Evolutionary conservation across 1,140 invertebrate species (phyloP).

Genomic region (Pseudomyrmex pallidus): DNA sequence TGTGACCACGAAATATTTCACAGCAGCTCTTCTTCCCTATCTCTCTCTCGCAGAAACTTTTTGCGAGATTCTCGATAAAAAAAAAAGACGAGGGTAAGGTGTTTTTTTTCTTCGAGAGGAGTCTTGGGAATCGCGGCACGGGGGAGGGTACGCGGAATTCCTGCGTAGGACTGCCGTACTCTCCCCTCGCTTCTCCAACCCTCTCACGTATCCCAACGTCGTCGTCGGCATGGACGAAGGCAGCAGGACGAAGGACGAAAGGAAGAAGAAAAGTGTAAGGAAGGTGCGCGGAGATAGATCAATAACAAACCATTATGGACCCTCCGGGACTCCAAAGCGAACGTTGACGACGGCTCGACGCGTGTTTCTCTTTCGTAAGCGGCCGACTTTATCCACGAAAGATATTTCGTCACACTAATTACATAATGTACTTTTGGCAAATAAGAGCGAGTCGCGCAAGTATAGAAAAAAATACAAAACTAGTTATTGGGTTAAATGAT

Average conservation of each 20-base stretch:
- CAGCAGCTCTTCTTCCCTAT: constrained; percentile 61
- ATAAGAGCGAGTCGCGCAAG: background rate
- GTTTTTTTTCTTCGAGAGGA: constrained; percentile 1
- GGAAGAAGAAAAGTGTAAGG: constrained; percentile 73
- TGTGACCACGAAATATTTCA: constrained; percentile 76
- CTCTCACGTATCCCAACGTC: constrained; percentile 55
- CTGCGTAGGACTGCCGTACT: constrained; percentile 58
- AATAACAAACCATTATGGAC: constrained; percentile 83
- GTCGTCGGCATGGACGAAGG: constrained; percentile 50
- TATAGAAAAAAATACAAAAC: constrained; percentile 7
- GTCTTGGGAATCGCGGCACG: constrained; percentile 29
- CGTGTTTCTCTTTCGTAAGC: constrained; percentile 64
- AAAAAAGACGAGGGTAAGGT: background rate
- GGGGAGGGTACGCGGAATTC: constrained; percentile 52
- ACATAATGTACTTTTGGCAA: constrained; percentile 28
- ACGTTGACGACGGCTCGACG: constrained; percentile 56
- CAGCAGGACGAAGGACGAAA: constrained; percentile 69
- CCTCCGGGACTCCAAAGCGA: constrained; percentile 65
- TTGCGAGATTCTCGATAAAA: constrained; percentile 30
- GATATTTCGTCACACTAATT: constrained; percentile 51
- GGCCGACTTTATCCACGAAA: constrained; percentile 50
- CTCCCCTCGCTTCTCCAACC: constrained; percentile 3
- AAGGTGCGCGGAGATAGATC: constrained; percentile 76
- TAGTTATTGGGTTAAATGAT: constrained; percentile 18
- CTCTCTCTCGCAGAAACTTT: constrained; percentile 26